Conservation (phyloP, 2,797 vertebrate genomes). For the Falco naumanni region DNA sequence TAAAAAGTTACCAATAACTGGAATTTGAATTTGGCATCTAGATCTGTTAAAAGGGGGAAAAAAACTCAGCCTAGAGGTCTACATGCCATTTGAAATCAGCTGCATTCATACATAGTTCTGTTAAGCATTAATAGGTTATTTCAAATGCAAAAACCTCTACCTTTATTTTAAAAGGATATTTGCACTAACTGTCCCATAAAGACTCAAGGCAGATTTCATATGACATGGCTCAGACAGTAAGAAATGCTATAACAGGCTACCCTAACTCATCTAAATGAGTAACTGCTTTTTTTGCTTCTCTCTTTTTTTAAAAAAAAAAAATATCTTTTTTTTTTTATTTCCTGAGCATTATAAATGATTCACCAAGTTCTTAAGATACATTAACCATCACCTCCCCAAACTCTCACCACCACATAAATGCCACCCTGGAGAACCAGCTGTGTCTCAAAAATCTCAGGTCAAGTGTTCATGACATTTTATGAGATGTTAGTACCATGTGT, state of each 20-base stretch:
- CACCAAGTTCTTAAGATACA: background rate
- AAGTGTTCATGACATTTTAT: background rate
- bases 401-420: background rate
- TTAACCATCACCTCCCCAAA: background rate
- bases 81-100: background rate
- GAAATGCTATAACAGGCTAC: background rate
- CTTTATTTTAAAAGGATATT: background rate
- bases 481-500: background rate
- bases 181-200: background rate
- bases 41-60: background rate
- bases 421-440: conserved; percentile 23
- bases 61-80: background rate
- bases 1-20: conserved; percentile 19
- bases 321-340: no score
- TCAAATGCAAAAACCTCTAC: background rate
- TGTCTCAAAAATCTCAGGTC: background rate
- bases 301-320: background rate
- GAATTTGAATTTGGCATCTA: conserved; percentile 9
- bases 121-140: background rate
- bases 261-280: background rate
- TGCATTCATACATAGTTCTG: background rate
- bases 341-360: background rate
- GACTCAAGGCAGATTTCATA: background rate
- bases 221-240: background rate
- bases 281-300: background rate